Base-by-base conservation (phyloP, 2,888 invertebrate genomes). In the Girardia tigrina region DNA sequence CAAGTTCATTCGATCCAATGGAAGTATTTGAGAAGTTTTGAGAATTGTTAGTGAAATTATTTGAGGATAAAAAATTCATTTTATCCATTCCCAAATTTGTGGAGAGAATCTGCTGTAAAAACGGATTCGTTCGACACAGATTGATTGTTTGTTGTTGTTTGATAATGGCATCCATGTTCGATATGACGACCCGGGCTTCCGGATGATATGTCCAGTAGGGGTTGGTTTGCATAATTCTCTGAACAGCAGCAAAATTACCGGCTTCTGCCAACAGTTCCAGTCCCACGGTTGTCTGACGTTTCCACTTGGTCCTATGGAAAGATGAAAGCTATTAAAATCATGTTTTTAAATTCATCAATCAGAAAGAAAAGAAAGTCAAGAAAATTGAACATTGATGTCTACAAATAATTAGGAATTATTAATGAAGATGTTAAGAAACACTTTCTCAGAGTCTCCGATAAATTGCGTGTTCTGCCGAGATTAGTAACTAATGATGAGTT, bases 201-300 rank as follows among this genome's bases (percentile, higher is more conserved):
- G 36, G 36, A 36, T 36, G 36, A 36, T 36, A 36, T 36, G 36
- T 36, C 84, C 84, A 84, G 80, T 84, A 83, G 0, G 84, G 83
- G 78, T 83, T 84, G 26, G 80, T 80, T 77, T 84, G 83, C 20
- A 87, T 81, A 78, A 97, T 87, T 78, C 95, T 88, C 86, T 95
- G 95, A 82, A 98, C 91, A 20, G 97, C 97, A 0, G 94, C 94
- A 86, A 92, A 93, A 86, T 94, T 97, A 8, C 94, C 94, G 0
- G 95, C 94, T 84, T 98, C 98, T 0, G 94, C 93, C 76, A 98
- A 86, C 56, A 98, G 88, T 84, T 98, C 98, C 80, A 95, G 85
- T 0, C 95, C 95, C 0, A 97, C 97, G 0, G 95, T 94, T 20
- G 97, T 94, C 85, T 97, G 95, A 0, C 97, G 89, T 86, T 97